Evolutionary conservation across 2,888 invertebrate species (phyloP).

Genomic region (Axea sp.): DNA sequence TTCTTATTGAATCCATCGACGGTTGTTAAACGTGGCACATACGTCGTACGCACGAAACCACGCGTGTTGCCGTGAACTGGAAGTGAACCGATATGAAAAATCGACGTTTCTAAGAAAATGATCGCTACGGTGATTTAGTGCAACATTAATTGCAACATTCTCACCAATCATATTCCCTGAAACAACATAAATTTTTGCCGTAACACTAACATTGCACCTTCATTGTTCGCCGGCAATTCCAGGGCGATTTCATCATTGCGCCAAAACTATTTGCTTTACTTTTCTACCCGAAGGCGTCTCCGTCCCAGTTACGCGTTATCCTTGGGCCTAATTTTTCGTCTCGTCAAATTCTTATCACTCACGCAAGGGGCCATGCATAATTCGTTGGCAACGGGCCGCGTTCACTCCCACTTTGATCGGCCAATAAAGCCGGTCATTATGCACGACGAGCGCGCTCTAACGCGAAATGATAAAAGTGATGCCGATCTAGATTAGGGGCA

Average conservation of each 20-base stretch:
- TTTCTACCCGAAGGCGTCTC: constrained; percentile 43
- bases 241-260: constrained; percentile 27
- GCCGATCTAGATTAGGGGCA: constrained; percentile 47
- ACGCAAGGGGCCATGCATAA: constrained; percentile 38
- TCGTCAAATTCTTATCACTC: constrained; percentile 44
- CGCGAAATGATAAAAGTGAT: constrained; percentile 45
- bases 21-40: too few relatives aligned
- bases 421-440: constrained; percentile 24
- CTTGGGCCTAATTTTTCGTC: constrained; percentile 47
- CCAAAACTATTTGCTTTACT: constrained; percentile 30
- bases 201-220: constrained; percentile 43
- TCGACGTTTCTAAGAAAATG: constrained; percentile 6
- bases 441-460: constrained; percentile 18
- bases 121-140: constrained; percentile 28
- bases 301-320: constrained; percentile 47
- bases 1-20: too few relatives aligned
- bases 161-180: constrained; percentile 41
- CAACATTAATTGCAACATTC: constrained; percentile 47
- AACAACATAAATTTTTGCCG: constrained; percentile 38
- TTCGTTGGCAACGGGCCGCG: constrained; percentile 15
- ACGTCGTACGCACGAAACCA: too few relatives aligned
- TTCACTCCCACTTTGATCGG: constrained; percentile 12
- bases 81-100: too few relatives aligned
- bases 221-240: constrained; percentile 38
- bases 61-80: too few relatives aligned